Evolutionary conservation across 2,797 vertebrate species (phyloP), one percentile per base, ranked within the genome.

Genomic region (Acipenser oxyrinchus): DNA sequence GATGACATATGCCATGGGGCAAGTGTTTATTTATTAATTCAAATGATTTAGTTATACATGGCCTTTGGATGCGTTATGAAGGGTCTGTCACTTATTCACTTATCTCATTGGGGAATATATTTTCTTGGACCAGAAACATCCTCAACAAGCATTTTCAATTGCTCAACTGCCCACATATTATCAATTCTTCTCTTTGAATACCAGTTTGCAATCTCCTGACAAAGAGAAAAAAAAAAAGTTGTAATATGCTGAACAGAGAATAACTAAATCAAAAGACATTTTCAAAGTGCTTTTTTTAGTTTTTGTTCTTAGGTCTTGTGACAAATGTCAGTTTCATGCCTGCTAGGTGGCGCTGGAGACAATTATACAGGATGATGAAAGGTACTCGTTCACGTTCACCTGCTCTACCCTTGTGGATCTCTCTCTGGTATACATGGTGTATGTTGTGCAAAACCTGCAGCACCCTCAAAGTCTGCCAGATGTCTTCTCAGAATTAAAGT

Each of bases 1-100:
- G 79, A 66, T 75, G 79, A 78, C 81, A 81, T 77, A 75, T 76
- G 79, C 77, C 77, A 77, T 80, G 71, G 72, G 77, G 76, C 73
- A 74, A 57, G 49, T 37, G 61, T 64, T 65, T 57, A 60, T 50
- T 62, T 53, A 60, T 53, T 13, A 64, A 63, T 49, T 63, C 18
- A 64, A 11, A 55, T 18, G 7, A 50, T 59, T 48, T 55, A 37
- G 23, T 37, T 37, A 37, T 37, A 37, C 23, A 48, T 23, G 37
- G 7, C 9, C 13, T 66, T 65, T 12, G 37, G 11, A 61, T 7
- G 48, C 63, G 23, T 37, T 37, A 2, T 4, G 23, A 37, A 37
- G 23, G 23, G 23, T 37, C 23, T 37, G 23, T 37, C 23, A 37
- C 23, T 37, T 37, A 37, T 4, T 37, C 23, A 37, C 4, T 37